Base-by-base conservation (phyloP, 2,888 invertebrate genomes). In the Spilosoma lubricipeda region DNA sequence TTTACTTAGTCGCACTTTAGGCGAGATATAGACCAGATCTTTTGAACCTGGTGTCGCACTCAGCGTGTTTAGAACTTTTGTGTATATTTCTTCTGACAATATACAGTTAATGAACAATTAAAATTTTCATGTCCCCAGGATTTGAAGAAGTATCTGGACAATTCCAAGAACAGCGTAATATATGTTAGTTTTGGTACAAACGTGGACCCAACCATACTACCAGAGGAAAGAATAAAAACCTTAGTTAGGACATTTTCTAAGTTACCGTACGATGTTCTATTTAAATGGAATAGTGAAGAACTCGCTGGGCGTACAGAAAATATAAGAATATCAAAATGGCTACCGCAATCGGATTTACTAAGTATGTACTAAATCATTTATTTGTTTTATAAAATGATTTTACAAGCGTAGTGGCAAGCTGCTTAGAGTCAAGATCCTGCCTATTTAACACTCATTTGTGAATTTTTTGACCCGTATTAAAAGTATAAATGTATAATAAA, bases 131-230 rank as follows among this genome's bases (percentile, higher is more conserved):
- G 15, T 39, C 67, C 64, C 18, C 27, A 90, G 90, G 87, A 90
- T 42, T 67, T 90, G 0, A 83, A 90, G 72, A 78, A 85, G 15
- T 93, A 89, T 75, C 78, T 94, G 39, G 91, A 93, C 74, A 85
- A 87, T 1, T 91, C 93, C 0, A 85, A 89, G 52, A 84, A 91
- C 4, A 94, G 95, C 0, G 91, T 90, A 0, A 87, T 92, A 39
- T 90, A 91, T 73, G 80, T 92, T 2, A 92, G 92, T 68, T 90
- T 92, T 77, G 92, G 92, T 1, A 92, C 93, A 0, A 92, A 93
- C 63, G 88, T 94, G 1, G 82, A 88, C 52, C 87, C 90, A 4
- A 80, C 87, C 0, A 52, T 79, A 11, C 77, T 94, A 48, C 86
- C 91, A n/a, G 77, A 84, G 23, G 86, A 89, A 42, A 86, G 74